phyloP scores from a whole-genome alignment of 2,888 invertebrate species.

The Drosophila monieri region DNA sequence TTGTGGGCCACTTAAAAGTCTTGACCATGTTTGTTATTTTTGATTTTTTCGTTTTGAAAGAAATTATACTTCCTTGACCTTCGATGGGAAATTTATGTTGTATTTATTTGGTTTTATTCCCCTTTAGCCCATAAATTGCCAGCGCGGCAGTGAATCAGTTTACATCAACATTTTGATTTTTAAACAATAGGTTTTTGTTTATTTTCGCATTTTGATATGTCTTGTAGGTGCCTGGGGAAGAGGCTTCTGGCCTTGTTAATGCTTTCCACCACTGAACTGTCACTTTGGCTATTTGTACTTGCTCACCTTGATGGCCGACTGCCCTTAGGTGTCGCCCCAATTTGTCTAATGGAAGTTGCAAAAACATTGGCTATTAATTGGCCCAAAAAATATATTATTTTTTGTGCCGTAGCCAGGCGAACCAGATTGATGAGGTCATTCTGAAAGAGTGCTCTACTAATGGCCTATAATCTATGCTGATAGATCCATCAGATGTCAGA shows the following conservation, averaged over 20 bases:
- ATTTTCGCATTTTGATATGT: slow-evolving; percentile 24
- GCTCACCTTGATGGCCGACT: slow-evolving; percentile 54
- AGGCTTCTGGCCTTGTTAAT: slow-evolving; percentile 34
- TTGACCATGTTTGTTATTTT: not conserved
- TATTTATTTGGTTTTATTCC: slow-evolving; percentile 11
- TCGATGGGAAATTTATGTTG: not conserved
- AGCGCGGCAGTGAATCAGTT: slow-evolving; percentile 33
- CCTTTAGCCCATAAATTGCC: slow-evolving; percentile 33
- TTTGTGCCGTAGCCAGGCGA: not conserved
- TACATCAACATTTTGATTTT: slow-evolving; percentile 39
- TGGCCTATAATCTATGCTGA: slow-evolving; percentile 1
- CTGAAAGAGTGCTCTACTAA: slow-evolving; percentile 3
- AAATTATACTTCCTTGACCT: not conserved
- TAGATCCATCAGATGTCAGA: slow-evolving; percentile 17
- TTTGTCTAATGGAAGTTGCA: slow-evolving; percentile 32
- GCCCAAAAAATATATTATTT: slow-evolving; percentile 8
- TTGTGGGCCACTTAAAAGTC: not conserved
- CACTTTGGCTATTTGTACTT: slow-evolving; percentile 43
- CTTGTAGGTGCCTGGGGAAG: slow-evolving; percentile 14
- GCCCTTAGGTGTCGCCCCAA: slow-evolving; percentile 55
- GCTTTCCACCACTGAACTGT: slow-evolving; percentile 51
- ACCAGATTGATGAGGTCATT: slow-evolving; percentile 23
- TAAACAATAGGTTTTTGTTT: slow-evolving; percentile 26
- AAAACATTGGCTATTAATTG: slow-evolving; percentile 36
- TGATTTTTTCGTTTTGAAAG: not conserved